Evolutionary conservation across 1,140 invertebrate species (phyloP), one percentile per base, ranked within the genome.

Genomic region (Trichonephila clavata): DNA sequence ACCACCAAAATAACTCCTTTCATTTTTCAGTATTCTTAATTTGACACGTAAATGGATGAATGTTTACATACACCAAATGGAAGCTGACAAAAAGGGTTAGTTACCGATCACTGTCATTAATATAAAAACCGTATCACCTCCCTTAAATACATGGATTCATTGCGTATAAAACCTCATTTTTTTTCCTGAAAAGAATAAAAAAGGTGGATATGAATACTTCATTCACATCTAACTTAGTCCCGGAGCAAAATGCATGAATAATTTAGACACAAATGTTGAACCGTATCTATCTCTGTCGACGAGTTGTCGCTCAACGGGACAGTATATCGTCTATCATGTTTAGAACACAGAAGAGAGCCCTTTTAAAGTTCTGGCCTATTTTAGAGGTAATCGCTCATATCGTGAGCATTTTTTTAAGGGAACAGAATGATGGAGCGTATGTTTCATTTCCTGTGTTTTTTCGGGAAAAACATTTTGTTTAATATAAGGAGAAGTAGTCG

Each of bases 221-320:
- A 63, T 63, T 63, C 16, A 63, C 16, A 20, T 6, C 61, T 77
- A 77, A 77, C 71, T 6, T 6, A 39, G 71, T 77, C 18, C 27
- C 71, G 18, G 61, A 4, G 21, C 21, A 21, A 63, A 63, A 18
- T 80, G 83, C 27, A 81, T 90, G 89, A 90, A 90, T 90, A 90
- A 90, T 90, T 90, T 71, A 90, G 89, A 21, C 39, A 81, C 71
- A 60, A 90, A 39, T 59, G 71, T 59, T 39, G 77, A 21, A 24
- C 21, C 14, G 50, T 80, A 90, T 90, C 89, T 61, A 24, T 81
- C 89, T 68, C 50, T 39, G 89, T 90, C 89, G 57, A n/a, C 57
- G 57, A 50, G 24, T 61, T 90, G 89, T 90, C 89, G 77, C 57
- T 90, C 68, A 81, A 5, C 18, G 16, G 71, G 60, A 24, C 18